Percentiles rank a stretch among this genome's conserved stretches.
These are phyloP conservation scores for Dolichomitus sp. DNA, from an alignment of 2,888 invertebrate species.

Conservation along the genomic window DNA sequence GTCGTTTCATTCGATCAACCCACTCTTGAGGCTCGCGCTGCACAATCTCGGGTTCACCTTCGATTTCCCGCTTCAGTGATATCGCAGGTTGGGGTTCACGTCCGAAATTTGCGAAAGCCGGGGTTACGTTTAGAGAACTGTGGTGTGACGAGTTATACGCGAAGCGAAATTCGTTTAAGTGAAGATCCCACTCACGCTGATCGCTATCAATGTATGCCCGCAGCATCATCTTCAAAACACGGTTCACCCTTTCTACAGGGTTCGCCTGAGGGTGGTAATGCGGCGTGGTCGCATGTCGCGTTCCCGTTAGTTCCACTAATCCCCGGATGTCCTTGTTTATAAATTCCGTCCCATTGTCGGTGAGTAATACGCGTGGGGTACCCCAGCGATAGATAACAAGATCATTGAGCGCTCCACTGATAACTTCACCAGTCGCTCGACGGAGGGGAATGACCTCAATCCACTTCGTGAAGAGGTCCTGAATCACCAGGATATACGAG, in stretches of 20 bases:
- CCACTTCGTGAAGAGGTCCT: conserved; percentile 70
- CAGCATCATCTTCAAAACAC: conserved; percentile 69
- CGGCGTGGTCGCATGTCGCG: conserved; percentile 45
- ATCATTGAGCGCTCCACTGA: conserved; percentile 59
- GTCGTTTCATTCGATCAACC: not conserved
- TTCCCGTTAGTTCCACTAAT: conserved; percentile 46
- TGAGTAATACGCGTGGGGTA: conserved; percentile 59
- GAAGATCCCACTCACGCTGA: conserved; percentile 72
- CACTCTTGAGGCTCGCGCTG: not conserved
- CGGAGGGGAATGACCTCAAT: conserved; percentile 57
- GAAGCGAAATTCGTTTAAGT: conserved; percentile 66
- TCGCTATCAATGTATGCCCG: conserved; percentile 56
- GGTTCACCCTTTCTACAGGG: conserved; percentile 72
- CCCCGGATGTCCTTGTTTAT: conserved; percentile 44
- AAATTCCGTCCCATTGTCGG: conserved; percentile 71
- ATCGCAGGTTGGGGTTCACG: conserved; percentile 23
- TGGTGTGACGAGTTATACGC: conserved; percentile 68
- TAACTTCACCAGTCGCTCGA: conserved; percentile 54
- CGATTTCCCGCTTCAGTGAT: not conserved
- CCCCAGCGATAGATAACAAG: conserved; percentile 66
- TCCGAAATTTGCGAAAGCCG: conserved; percentile 67
- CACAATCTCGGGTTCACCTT: not conserved
- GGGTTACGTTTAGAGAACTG: conserved; percentile 58
- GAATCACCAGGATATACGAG: conserved; percentile 64
- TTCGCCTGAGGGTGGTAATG: conserved; percentile 73